Conservation (phyloP, 2,888 invertebrate genomes). For the Agonopterix subpropinquella region DNA sequence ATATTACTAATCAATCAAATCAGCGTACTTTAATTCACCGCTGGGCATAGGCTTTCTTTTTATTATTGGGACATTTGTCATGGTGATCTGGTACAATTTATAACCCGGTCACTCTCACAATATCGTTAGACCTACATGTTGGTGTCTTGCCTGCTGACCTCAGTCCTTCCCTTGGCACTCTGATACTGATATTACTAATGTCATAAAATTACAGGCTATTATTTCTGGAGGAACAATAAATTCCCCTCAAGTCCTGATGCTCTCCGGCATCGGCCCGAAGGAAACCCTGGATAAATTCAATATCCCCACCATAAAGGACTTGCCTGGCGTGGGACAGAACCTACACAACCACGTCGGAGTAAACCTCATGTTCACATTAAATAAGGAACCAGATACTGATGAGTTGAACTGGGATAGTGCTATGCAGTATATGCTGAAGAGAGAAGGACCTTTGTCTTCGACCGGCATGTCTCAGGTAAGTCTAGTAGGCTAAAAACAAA, state of each 20-base stretch:
- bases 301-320: constrained; percentile 75
- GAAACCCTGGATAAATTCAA: constrained; percentile 74
- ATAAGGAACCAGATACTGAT: constrained; percentile 63
- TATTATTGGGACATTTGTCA: too few relatives aligned
- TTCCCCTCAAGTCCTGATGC: constrained; percentile 79
- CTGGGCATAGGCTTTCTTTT: too few relatives aligned
- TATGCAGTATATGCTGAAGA: constrained; percentile 76
- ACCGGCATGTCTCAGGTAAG: constrained; percentile 80
- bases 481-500: neutral
- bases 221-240: constrained; percentile 79
- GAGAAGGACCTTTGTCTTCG: constrained; percentile 77
- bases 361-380: constrained; percentile 71
- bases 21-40: too few relatives aligned
- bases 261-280: constrained; percentile 81
- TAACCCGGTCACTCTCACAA: too few relatives aligned
- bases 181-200: neutral
- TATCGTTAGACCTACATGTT: too few relatives aligned
- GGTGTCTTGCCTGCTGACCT: too few relatives aligned
- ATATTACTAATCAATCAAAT: too few relatives aligned
- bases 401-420: constrained; percentile 78
- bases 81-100: too few relatives aligned
- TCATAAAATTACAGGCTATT: constrained; percentile 52
- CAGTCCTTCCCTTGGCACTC: too few relatives aligned
- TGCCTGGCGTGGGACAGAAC: constrained; percentile 82
- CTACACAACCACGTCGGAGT: constrained; percentile 82